Percentiles rank a stretch among this genome's conserved stretches.
Conservation (phyloP, 2,888 invertebrate genomes). For the Pecten maximus region DNA sequence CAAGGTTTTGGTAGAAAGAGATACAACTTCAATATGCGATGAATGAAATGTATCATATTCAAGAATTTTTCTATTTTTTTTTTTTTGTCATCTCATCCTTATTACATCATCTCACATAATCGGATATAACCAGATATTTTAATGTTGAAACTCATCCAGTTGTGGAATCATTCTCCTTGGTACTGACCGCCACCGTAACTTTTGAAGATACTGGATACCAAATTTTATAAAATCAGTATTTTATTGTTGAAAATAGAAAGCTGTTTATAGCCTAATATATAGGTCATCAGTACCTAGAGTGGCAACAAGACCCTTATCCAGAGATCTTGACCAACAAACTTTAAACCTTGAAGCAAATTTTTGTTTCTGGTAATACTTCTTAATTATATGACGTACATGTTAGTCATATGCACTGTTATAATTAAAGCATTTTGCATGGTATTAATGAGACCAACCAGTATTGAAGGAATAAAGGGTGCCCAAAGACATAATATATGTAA, state of each 20-base stretch:
- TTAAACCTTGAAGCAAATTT: not conserved
- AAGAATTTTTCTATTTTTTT: not conserved
- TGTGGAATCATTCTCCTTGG: no score
- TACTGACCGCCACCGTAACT: no score
- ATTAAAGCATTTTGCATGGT: not conserved
- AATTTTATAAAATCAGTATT: no score
- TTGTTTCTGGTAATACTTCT: not conserved
- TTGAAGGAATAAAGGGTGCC: conserved; percentile 30
- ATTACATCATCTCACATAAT: not conserved
- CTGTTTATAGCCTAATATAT: no score
- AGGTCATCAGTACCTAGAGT: no score
- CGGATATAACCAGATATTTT: not conserved
- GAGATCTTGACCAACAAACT: not conserved
- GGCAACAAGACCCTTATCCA: not conserved
- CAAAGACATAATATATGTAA: conserved; percentile 29
- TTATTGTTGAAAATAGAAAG: no score
- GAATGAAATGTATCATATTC: not conserved
- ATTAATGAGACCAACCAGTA: not conserved
- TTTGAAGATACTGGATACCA: no score
- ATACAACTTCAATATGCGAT: not conserved
- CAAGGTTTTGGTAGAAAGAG: not conserved
- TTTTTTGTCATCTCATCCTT: not conserved
- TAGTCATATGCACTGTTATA: not conserved
- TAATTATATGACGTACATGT: not conserved
- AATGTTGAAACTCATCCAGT: not conserved